phyloP scores from a whole-genome alignment of 2,888 invertebrate genomes.

The Drosophila subquinaria region DNA sequence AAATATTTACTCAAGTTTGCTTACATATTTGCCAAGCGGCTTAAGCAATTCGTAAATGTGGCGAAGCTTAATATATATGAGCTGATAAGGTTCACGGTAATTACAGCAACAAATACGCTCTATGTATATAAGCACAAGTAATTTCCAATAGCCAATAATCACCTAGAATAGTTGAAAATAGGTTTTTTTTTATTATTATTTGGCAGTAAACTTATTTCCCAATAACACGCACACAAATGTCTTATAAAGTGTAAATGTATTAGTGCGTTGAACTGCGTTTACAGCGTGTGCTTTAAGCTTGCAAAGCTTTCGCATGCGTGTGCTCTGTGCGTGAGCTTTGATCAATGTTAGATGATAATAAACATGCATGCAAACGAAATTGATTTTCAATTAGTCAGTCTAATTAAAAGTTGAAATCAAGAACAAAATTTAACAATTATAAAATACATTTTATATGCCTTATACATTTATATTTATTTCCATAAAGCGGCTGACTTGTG shows the following conservation, averaged over 20 bases:
- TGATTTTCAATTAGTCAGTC: background rate
- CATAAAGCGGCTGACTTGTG: conserved; percentile 13
- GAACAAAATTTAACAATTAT: background rate
- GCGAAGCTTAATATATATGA: conserved; percentile 17
- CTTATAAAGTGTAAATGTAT: background rate
- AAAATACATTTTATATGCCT: background rate
- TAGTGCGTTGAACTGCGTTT: background rate
- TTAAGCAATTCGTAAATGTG: conserved; percentile 35
- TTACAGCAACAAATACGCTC: conserved; percentile 10
- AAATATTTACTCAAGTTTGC: conserved; percentile 39
- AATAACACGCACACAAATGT: background rate
- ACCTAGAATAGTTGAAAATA: background rate
- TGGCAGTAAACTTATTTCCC: background rate
- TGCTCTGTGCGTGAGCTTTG: background rate
- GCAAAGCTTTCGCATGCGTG: background rate
- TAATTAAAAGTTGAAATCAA: background rate
- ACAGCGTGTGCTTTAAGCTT: background rate
- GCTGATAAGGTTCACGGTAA: conserved; percentile 22
- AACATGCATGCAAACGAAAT: background rate
- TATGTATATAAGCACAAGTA: background rate
- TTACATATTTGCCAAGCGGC: conserved; percentile 32
- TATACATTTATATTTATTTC: conserved; percentile 1
- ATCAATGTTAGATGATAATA: background rate
- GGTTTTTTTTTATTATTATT: background rate
- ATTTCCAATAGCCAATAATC: conserved; percentile 9